Evolutionary conservation across 1,140 invertebrate genomes (phyloP).

Genomic region (Eumeta japonica): DNA sequence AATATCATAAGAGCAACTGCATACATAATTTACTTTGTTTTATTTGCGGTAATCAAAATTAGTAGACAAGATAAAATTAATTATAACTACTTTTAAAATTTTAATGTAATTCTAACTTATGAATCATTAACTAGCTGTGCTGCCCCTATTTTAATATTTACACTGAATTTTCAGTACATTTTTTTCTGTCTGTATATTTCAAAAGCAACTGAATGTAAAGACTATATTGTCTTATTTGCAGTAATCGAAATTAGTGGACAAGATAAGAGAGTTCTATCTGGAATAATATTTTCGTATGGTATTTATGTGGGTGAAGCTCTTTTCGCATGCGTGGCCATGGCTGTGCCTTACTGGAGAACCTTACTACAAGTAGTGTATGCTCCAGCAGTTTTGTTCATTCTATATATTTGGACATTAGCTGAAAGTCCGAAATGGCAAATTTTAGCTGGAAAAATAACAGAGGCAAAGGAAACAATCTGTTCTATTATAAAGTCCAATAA

Average conservation of each 20-base stretch:
- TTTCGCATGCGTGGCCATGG: conserved; percentile 34
- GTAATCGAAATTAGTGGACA: conserved; percentile 39
- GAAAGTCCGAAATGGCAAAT: conserved; percentile 44
- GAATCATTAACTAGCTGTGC: too few relatives aligned
- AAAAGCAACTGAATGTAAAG: too few relatives aligned
- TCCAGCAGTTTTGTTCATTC: conserved; percentile 27
- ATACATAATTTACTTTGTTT: too few relatives aligned
- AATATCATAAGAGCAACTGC: too few relatives aligned
- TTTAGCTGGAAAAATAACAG: conserved; percentile 25
- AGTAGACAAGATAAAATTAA: too few relatives aligned
- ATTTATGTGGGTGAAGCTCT: conserved; percentile 33
- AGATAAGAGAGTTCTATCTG: conserved; percentile 28
- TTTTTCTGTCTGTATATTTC: too few relatives aligned
- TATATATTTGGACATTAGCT: conserved; percentile 24
- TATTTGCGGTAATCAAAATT: too few relatives aligned
- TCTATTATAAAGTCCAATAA: conserved; percentile 25
- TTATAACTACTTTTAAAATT: too few relatives aligned
- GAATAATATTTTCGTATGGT: conserved; percentile 33
- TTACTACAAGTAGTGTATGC: conserved; percentile 28
- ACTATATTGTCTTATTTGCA: too few relatives aligned
- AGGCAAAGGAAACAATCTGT: conserved; percentile 29
- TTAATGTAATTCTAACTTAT: too few relatives aligned
- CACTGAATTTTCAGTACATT: too few relatives aligned
- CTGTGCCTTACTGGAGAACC: conserved; percentile 32
- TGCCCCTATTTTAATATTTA: too few relatives aligned